Base-by-base conservation (phyloP, 2,888 invertebrate species). In the Ditula angustiorana region DNA sequence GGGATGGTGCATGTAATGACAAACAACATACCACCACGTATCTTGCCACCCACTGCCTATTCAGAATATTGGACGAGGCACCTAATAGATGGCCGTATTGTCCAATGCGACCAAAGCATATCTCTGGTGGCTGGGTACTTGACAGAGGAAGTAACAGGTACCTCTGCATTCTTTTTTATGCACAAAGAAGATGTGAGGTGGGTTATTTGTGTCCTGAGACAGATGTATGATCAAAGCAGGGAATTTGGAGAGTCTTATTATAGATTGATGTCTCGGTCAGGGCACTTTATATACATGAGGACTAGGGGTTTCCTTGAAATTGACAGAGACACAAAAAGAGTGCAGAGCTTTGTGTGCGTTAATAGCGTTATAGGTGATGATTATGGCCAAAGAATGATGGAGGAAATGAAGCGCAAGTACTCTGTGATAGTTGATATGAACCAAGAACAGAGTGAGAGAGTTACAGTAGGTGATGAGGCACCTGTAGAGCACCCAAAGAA, bases 41-140 rank as follows among this genome's bases (percentile, higher is more conserved):
- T 92, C 52, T 94, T 96, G 58, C 94, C 96, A 53, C 95, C 92
- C 1, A 87, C 90, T 35, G 88, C 95, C 30, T 95, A 96, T 73
- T 95, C 98, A 77, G 98, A 98, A 84, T 98, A 98, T 85, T 95
- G 97, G 80, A 98, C 98, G 0, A 94, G 98, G 71, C 98, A 98
- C 88, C 93, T 97, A 62, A 95, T 98, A 58, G 98, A 98, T 90
- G 98, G 98, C 0, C 94, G 96, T 50, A 98, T 98, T 71, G 95
- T 98, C 55, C 97, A 96, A 81, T 97, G 97, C 82, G 98, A 98
- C 84, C 98, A 98, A 82, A 95, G 98, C 79, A 97, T 98, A 79
- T 97, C 98, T 5, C 91, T 97, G 65, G 96, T 98, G 11, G 96
- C 97, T 60, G 98, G 98, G 2, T 97, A 97, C 80, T 95, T 98